phyloP scores from a whole-genome alignment of 2,797 vertebrate genomes.

The Bovichtus diacanthus region DNA sequence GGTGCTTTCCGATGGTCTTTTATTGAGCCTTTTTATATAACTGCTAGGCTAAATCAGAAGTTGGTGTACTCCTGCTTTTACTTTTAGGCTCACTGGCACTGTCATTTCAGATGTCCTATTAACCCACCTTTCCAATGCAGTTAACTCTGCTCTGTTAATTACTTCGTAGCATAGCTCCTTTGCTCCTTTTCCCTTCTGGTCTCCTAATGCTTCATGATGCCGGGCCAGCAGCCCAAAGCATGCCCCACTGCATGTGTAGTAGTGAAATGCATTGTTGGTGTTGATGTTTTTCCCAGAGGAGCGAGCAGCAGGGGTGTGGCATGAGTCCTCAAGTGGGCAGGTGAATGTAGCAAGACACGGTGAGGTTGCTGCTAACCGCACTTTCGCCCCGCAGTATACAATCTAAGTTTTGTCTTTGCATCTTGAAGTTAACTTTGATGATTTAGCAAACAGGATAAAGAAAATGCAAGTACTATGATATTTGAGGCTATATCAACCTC shows the following conservation, averaged over 20 bases:
- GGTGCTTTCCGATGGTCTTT: background rate
- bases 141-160: constrained; percentile 63
- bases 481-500: background rate
- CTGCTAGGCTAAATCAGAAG: constrained; percentile 11
- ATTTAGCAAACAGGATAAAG: constrained; percentile 4
- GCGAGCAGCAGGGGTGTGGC: constrained; percentile 88
- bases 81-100: background rate
- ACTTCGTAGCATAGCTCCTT: constrained; percentile 26
- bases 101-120: constrained; percentile 24
- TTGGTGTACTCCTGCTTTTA: background rate
- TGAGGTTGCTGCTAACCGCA: constrained; percentile 68
- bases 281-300: constrained; percentile 86
- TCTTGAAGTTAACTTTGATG: constrained; percentile 40
- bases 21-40: background rate
- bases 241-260: constrained; percentile 94
- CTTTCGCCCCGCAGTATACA: constrained; percentile 17
- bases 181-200: constrained; percentile 35
- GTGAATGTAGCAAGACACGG: constrained; percentile 59
- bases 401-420: constrained; percentile 47
- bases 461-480: background rate
- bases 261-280: constrained; percentile 91
- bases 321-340: constrained; percentile 85
- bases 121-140: constrained; percentile 77
- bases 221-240: constrained; percentile 92
- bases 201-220: constrained; percentile 89